Evolutionary conservation across 2,113 vertebrate species (phyloP), one percentile per base, ranked within the genome.

Genomic region (Rhinolophus sinicus): DNA sequence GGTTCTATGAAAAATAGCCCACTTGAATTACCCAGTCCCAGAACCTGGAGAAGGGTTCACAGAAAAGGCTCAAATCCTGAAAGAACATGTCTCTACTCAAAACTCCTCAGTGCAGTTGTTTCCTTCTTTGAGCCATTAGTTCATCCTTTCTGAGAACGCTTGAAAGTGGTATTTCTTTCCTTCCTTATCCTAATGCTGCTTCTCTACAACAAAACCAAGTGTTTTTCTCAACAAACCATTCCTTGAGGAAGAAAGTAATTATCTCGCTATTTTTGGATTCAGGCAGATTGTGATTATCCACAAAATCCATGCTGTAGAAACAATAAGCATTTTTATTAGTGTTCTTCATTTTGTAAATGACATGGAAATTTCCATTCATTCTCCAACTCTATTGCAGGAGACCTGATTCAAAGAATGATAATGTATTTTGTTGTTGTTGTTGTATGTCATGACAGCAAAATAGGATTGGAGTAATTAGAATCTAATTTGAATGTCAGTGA

Each of bases 161-260:
- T 33, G 21, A 76, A 92, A 35, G 64, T 5, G 0, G 21, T 16
- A 21, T 90, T 73, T 52, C 80, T 86, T 75, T 75, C 64, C 65
- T 88, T 73, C 8, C 88, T n/a, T 60, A n/a, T 18, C 26, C 22
- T 67, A 38, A 56, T 26, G 47, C 26, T 65, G 73, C 50, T 87
- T 93, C 56, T 65, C 40, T 28, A 62, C 73, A 84, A 94, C 70
- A 75, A 84, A 91, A 76, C 28, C 4, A 22, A 92, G 54, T 88
- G 56, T 91, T 93, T 92, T 96, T 80, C 76, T 97, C 76, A 62
- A 47, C 70, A 88, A 80, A 73, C 65, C 38, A 28, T 72, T 96
- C 96, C 90, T 54, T 4, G 10, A 60, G 70, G 96, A 91, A 93
- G 52, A 90, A 70, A 64, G 19, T 72, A 93, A 95, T 96, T 83